phyloP scores from a whole-genome alignment of 30 jellyfish, hydroid and myxozoan genomes.

The Aurelia aurita region DNA sequence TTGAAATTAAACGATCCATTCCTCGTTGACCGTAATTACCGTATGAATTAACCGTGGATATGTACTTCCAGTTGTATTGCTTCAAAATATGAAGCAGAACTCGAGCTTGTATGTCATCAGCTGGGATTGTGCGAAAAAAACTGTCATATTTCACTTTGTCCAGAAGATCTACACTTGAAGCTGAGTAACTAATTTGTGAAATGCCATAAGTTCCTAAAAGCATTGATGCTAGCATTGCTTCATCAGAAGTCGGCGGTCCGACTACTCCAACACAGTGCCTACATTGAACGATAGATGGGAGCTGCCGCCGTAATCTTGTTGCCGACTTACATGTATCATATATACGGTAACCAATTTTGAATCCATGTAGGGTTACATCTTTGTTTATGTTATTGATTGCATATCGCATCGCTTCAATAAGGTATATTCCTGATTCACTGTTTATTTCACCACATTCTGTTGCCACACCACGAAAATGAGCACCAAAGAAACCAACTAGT shows the following conservation, averaged over 20 bases:
- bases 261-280: constrained; percentile 2
- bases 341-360: not conserved
- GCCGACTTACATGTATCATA: not conserved
- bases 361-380: not conserved
- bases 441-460: not conserved
- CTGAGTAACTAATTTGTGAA: constrained; percentile 41
- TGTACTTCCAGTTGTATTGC: constrained; percentile 60
- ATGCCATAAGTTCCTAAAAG: constrained; percentile 14
- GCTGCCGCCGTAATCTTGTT: not conserved
- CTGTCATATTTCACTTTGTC: constrained; percentile 5
- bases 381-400: not conserved
- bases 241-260: constrained; percentile 68
- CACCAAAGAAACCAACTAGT: not conserved
- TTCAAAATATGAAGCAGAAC: constrained; percentile 39
- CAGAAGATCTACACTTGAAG: constrained; percentile 40
- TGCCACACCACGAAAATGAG: not conserved
- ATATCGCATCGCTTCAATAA: not conserved
- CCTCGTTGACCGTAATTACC: constrained; percentile 66
- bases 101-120: constrained; percentile 32
- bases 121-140: constrained; percentile 56
- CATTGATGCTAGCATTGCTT: constrained; percentile 41
- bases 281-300: too few relatives aligned
- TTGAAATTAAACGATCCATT: constrained; percentile 11
- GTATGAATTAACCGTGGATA: constrained; percentile 38
- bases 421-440: not conserved